phyloP scores from a whole-genome alignment of 2,888 invertebrate species.

The Drosophila paramelanica region DNA sequence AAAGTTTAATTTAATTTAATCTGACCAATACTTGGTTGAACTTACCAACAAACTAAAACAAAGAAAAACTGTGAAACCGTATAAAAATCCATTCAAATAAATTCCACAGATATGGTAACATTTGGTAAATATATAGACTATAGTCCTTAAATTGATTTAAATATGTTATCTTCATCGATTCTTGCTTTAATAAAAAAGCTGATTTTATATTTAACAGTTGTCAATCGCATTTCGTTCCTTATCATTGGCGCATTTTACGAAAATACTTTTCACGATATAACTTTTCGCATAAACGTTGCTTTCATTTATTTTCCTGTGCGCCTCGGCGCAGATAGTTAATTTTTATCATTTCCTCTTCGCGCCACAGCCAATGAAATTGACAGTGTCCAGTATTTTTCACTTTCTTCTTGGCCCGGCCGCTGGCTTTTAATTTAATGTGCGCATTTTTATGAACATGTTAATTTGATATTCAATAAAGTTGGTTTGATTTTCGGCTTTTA shows the following conservation, averaged over 20 bases:
- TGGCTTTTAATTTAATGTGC: conserved; percentile 75
- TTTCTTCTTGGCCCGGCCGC: conserved; percentile 29
- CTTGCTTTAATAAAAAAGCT: neutral
- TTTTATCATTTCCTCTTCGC: conserved; percentile 70
- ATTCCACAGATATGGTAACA: too few species aligned
- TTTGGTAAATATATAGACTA: too few species aligned
- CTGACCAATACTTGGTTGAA: too few species aligned
- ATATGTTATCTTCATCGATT: neutral
- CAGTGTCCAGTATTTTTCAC: conserved; percentile 47
- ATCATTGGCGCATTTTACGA: conserved; percentile 1
- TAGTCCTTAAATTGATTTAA: too few species aligned
- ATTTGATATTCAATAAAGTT: conserved; percentile 81
- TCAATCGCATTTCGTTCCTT: neutral
- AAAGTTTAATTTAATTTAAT: too few species aligned
- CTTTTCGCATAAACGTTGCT: conserved; percentile 55
- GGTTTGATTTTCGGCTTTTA: conserved; percentile 80
- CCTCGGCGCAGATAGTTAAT: conserved; percentile 52
- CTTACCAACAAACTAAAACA: too few species aligned
- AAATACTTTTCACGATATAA: conserved; percentile 30
- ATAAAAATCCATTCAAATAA: too few species aligned
- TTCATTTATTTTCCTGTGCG: conserved; percentile 24
- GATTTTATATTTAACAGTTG: conserved; percentile 1
- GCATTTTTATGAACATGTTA: conserved; percentile 81
- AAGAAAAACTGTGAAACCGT: too few species aligned
- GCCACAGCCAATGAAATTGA: conserved; percentile 54